Conservation (phyloP, 2,888 invertebrate species). For the Lithophane leautieri region DNA sequence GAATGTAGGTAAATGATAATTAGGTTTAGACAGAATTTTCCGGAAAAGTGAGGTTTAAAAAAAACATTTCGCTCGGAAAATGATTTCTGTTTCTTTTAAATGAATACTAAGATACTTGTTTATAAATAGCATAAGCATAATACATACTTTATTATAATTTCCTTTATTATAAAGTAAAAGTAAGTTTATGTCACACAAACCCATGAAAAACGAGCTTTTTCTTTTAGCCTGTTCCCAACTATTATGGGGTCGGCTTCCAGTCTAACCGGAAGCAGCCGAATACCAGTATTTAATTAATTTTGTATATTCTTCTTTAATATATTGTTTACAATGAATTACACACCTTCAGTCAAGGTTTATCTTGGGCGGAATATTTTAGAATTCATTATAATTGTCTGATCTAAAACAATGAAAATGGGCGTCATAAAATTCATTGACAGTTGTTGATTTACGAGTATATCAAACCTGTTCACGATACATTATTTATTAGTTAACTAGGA, state of each 20-base stretch:
- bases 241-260: background rate
- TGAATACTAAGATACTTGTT: too few species aligned
- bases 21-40: background rate
- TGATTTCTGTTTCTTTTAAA: too few species aligned
- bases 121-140: too few species aligned
- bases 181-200: background rate
- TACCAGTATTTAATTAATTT: background rate
- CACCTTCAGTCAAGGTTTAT: slow-evolving; percentile 16
- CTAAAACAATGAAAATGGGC: slow-evolving; percentile 50
- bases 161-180: too few species aligned
- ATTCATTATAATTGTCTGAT: slow-evolving; percentile 48
- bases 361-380: slow-evolving; percentile 51
- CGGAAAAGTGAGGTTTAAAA: background rate
- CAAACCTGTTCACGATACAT: slow-evolving; percentile 47
- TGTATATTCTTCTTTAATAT: background rate
- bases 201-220: background rate
- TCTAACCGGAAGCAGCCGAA: background rate
- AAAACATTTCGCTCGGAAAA: background rate
- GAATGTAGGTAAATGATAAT: background rate
- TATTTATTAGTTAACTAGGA: slow-evolving; percentile 40
- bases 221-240: background rate
- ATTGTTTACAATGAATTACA: slow-evolving; percentile 21
- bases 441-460: slow-evolving; percentile 48
- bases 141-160: too few species aligned
- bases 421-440: slow-evolving; percentile 34